Conservation (phyloP, 2,113 vertebrate genomes). For the Calypte anna region DNA sequence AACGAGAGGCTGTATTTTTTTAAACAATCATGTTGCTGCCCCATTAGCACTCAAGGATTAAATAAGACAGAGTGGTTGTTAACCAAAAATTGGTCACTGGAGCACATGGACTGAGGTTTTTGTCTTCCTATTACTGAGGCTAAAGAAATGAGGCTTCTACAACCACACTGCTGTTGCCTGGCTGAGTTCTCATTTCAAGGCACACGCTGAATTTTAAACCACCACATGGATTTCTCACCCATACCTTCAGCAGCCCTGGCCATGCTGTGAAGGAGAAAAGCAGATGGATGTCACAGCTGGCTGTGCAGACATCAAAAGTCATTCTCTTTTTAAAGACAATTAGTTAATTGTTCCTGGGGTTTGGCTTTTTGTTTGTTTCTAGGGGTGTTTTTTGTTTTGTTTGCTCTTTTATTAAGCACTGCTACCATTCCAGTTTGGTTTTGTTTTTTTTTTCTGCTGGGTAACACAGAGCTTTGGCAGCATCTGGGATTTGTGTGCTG, state of each 20-base stretch:
- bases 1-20: slow-evolving; percentile 14
- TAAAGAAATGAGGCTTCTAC: neutral
- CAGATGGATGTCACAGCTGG: slow-evolving; percentile 29
- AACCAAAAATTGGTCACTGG: slow-evolving; percentile 43
- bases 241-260: slow-evolving; percentile 4
- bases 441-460: neutral
- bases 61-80: slow-evolving; percentile 36
- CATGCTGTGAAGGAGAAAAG: slow-evolving; percentile 21
- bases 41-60: slow-evolving; percentile 21
- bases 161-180: neutral
- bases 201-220: slow-evolving; percentile 32
- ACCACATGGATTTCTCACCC: slow-evolving; percentile 45
- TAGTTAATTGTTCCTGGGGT: neutral
- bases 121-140: slow-evolving; percentile 40
- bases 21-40: neutral
- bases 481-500: neutral
- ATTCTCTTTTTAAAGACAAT: neutral
- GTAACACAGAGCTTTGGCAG: neutral
- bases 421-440: neutral
- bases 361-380: fast-evolving
- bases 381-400: too few species aligned
- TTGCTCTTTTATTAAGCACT: neutral
- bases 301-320: slow-evolving; percentile 3
- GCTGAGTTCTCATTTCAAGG: slow-evolving; percentile 5
- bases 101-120: slow-evolving; percentile 33